Evolutionary conservation across 2,888 invertebrate species (phyloP), one percentile per base, ranked within the genome.

Genomic region (Ametastegia equiseti): DNA sequence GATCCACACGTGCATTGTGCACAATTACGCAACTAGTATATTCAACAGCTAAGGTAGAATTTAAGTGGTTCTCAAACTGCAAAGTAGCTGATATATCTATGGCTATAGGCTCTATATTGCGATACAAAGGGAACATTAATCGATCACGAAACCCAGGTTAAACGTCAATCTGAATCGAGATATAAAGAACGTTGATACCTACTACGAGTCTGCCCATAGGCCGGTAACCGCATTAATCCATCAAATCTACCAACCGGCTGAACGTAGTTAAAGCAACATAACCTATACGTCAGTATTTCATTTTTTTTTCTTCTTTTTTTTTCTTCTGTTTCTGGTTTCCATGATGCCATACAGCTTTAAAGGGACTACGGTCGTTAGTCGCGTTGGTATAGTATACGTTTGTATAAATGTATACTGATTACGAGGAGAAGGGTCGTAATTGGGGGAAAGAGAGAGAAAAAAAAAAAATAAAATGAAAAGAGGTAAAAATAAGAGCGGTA

Each of bases 141-240:
- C 71, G 71, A 71, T 71, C 15, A 45, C 71, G 15, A 15, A 47
- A 47, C 71, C 7, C 15, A 45, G 71, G 27, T n/a, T 45, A 30
- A 30, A 71, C 45, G 71, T 71, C 65, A 71, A 45, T 71, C 71
- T 71, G 15, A 23, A 7, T 9, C 47, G 27, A 71, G 71, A 47
- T 71, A 42, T 71, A 47, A 45, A 47, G 27, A 47, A 27, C n/a
- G 71, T 42, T 47, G 71, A 71, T 71, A 45, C n/a, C n/a, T n/a
- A n/a, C 27, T 71, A 27, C n/a, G 45, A 39, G 67, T 13, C 9
- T 71, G 45, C 27, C n/a, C n/a, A n/a, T n/a, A n/a, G n/a, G n/a
- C n/a, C n/a, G 23, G 27, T 47, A 71, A 27, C 30, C 45, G 45
- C n/a, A n/a, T 71, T 45, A 47, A 71, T 71, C 71, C 71, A 27